phyloP scores from a whole-genome alignment of 2,888 invertebrate genomes.

The Hermaeophaga mercurialis region DNA sequence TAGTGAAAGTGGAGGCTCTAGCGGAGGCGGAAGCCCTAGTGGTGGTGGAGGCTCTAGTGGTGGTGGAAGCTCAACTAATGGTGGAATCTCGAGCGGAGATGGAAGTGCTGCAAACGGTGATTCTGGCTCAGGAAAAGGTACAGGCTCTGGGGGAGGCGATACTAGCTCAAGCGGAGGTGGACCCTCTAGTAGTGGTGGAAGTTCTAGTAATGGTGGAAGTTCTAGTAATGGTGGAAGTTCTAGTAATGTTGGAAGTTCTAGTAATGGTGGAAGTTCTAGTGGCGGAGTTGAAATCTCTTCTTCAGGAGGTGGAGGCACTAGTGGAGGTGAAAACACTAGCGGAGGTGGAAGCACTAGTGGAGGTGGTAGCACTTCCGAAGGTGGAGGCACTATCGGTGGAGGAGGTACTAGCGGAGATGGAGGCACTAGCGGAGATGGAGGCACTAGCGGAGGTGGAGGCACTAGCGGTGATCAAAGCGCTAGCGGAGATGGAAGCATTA shows the following conservation, averaged over 20 bases:
- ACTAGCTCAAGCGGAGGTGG: neutral
- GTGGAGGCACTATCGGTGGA: neutral
- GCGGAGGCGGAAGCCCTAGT: neutral
- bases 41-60: neutral
- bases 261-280: neutral
- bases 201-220: neutral
- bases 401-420: no score
- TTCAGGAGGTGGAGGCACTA: neutral
- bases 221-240: neutral
- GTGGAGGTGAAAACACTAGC: neutral
- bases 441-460: no score
- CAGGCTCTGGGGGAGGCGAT: neutral
- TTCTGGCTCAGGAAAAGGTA: no score
- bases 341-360: neutral
- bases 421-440: no score
- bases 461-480: no score
- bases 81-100: no score
- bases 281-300: neutral
- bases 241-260: neutral
- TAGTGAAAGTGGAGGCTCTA: conserved; percentile 2
- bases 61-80: no score
- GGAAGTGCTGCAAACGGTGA: no score
- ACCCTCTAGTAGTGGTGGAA: no score
- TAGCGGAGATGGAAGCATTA: no score
- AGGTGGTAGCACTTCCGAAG: neutral